phyloP scores from a whole-genome alignment of 2,113 vertebrate genomes.

The Bos indicus region DNA sequence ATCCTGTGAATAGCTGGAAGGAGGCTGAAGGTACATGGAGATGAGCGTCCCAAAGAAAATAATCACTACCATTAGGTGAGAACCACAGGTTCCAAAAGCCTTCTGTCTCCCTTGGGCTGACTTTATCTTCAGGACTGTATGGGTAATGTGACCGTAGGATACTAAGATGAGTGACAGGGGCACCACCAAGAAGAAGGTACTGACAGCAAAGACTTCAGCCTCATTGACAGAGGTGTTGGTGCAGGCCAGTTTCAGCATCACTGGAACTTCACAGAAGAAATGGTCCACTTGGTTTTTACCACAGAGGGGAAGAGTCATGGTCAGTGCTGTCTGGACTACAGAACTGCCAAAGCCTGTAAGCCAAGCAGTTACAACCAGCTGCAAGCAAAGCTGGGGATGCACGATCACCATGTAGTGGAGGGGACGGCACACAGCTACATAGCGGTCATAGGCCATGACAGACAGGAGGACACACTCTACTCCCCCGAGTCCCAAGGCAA shows the following conservation, averaged over 20 bases:
- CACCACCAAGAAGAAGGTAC: not conserved
- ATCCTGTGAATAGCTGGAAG: conserved; percentile 51
- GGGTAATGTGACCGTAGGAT: conserved; percentile 46
- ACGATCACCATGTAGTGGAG: conserved; percentile 50
- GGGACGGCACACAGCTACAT: conserved; percentile 42
- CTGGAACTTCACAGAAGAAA: conserved; percentile 66
- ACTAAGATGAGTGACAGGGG: conserved; percentile 43
- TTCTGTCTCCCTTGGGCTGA: conserved; percentile 11
- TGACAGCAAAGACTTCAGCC: conserved; percentile 15
- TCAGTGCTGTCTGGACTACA: conserved; percentile 3
- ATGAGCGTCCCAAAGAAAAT: conserved; percentile 54
- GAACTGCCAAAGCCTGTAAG: conserved; percentile 37
- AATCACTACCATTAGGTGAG: conserved; percentile 46
- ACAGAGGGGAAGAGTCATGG: conserved; percentile 54
- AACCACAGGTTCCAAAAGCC: conserved; percentile 47
- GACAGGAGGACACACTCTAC: conserved; percentile 58
- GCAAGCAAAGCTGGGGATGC: conserved; percentile 29
- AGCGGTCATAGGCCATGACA: conserved; percentile 64
- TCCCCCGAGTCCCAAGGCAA: conserved; percentile 45
- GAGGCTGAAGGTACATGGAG: conserved; percentile 58
- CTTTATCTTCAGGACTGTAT: conserved; percentile 6
- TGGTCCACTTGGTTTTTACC: conserved; percentile 48
- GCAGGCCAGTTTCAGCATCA: conserved; percentile 57
- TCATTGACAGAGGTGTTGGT: not conserved
- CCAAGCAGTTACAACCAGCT: conserved; percentile 42